Evolutionary conservation across 2,113 vertebrate species (phyloP), one percentile per base, ranked within the genome.

Genomic region (Entomyzon cyanotis): DNA sequence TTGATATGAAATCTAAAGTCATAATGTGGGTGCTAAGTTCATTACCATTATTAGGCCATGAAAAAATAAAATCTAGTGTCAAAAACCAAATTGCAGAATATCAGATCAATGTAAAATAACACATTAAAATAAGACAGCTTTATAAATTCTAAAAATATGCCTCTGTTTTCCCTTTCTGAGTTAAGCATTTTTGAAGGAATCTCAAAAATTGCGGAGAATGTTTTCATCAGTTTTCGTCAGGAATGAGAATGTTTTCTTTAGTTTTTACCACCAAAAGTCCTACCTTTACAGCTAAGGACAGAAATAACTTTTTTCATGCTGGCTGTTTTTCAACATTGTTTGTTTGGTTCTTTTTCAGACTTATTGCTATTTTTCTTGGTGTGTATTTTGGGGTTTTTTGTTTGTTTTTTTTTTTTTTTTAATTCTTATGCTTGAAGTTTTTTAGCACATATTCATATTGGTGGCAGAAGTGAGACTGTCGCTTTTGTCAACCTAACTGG

Each of bases 261-360:
- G 4, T 73, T 81, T 18, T 7, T 15, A 39, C 6, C 15, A n/a
- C 12, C 22, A 80, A 90, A 80, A 49, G 11, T 12, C 27, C 9
- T 65, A 11, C 13, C 37, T 20, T 2, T 39, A 62, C 5, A n/a
- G 2, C 6, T 58, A 46, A 71, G 15, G 18, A 71, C 35, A 89
- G 24, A 89, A 73, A 73, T 3, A 47, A 0, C 11, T 21, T 24
- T 44, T 16, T 53, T 16, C 8, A 39, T 70, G 37, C 5, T 30
- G 13, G 1, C 6, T 73, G 8, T 0, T 37, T 85, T 71, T 37
- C 16, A 53, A 15, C 1, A 1, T 8, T 67, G 4, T n/a, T 74
- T 78, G 11, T 39, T 46, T 12, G 8, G 4, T 7, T 47, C 30
- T 33, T 41, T 37, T 22, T 42, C 10, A 10, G 9, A 1, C 2